Evolutionary conservation across 2,113 vertebrate species (phyloP), one percentile per base, ranked within the genome.

Genomic region (Phylloscopus whistleri): DNA sequence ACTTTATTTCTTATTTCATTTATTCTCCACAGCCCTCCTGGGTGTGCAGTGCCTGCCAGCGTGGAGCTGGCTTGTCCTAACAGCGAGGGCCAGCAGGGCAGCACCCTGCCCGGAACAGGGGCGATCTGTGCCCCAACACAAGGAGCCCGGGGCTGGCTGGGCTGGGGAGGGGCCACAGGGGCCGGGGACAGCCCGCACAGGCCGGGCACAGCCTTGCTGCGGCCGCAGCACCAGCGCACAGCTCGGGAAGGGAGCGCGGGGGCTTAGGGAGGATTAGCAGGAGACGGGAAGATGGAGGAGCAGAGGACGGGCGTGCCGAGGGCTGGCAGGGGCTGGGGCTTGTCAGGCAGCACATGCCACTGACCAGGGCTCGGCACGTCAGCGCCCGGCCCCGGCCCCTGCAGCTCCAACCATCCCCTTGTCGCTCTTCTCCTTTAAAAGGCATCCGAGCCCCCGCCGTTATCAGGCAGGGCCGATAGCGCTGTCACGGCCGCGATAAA

Each of bases 311-410:
- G 79, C 8, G 0, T 49, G 56, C 35, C 0, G 3, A 87, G 79
- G 67, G 69, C 56, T 64, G 84, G 87, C 84, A 70, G 90, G 81
- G 69, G 52, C 94, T 96, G 95, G 64, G 49, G 69, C 87, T 78
- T 3, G 4, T 95, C 91, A 89, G 63, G 78, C 79, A 84, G 91
- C 96, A 95, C 94, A 86, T 95, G 91, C 86, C 94, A 44, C 49
- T 0, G 8, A 11, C 46, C 28, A 16, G 74, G 43, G 75, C 62
- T 82, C 4, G 1, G 78, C 91, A 59, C 5, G 16, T 90, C 95
- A 88, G 44, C 21, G 0, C 64, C 53, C 6, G 10, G 80, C 51
- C 83, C 56, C 0, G 3, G 70, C 33, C 0, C 69, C 87, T 0
- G 58, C 41, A 28, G 87, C 62, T 69, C 48, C 39, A 11, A 16